phyloP scores from a whole-genome alignment of 2,113 vertebrate genomes.

The Onychorhynchus coronatus region DNA sequence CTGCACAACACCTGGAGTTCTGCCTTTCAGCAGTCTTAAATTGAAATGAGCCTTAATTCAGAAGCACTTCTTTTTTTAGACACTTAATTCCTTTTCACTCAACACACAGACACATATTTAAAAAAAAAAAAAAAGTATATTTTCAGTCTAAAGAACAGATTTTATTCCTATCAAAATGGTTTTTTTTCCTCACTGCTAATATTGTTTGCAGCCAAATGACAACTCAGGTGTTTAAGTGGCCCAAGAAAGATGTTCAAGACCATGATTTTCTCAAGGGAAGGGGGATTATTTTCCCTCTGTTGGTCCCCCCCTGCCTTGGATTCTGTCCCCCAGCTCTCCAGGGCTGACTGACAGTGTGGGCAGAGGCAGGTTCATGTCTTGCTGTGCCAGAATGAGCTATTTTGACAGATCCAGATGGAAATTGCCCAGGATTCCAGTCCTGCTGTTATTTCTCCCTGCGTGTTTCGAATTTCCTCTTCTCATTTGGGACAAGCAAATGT shows the following conservation, averaged over 20 bases:
- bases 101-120: background rate
- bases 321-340: background rate
- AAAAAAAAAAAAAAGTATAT: background rate
- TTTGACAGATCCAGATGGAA: background rate
- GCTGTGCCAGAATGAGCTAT: background rate
- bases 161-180: background rate
- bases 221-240: background rate
- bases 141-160: background rate
- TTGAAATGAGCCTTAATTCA: conserved; percentile 47
- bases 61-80: background rate
- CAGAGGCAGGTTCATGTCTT: background rate
- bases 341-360: background rate
- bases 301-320: background rate
- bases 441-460: fast-evolving
- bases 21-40: background rate
- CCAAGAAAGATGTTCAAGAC: background rate
- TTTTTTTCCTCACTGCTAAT: background rate
- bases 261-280: fast-evolving
- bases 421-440: background rate
- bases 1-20: conserved; percentile 12
- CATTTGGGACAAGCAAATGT: background rate
- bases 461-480: background rate
- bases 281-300: background rate
- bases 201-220: background rate
- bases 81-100: background rate